Percentiles rank a stretch among this genome's conserved stretches.
Evolutionary conservation across 2,113 vertebrate genomes (phyloP).

Genomic region (Tetrax tetrax): DNA sequence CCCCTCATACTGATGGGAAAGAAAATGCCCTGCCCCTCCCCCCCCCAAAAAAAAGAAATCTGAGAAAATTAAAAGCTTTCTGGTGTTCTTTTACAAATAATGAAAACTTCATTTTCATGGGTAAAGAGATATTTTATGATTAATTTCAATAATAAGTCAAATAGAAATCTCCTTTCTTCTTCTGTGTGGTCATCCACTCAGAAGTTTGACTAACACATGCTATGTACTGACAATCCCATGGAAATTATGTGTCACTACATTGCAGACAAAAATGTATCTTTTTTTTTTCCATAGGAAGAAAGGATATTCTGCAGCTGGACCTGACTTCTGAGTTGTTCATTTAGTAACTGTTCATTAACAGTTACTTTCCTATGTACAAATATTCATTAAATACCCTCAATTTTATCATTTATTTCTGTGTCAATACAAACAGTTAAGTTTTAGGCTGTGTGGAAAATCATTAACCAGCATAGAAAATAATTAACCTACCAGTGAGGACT

Average conservation of each 20-base stretch:
- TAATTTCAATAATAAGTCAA: neutral
- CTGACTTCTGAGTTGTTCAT: neutral
- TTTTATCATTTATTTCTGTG: neutral
- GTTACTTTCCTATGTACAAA: neutral
- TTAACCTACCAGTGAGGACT: neutral
- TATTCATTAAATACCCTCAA: neutral
- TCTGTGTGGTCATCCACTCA: neutral
- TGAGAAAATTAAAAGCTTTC: neutral
- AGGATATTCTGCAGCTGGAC: neutral
- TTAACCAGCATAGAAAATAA: neutral
- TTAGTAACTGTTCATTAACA: neutral
- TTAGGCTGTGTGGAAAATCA: neutral
- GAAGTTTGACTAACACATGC: neutral
- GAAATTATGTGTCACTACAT: neutral
- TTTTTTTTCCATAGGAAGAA: neutral
- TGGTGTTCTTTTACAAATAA: neutral
- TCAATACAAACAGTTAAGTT: neutral
- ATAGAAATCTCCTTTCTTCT: neutral
- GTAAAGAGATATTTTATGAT: neutral
- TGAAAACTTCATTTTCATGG: neutral
- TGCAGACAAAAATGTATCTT: neutral
- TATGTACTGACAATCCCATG: neutral
- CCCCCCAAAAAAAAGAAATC: accelerated
- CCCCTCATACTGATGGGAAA: neutral
- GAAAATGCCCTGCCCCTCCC: neutral